phyloP scores from a whole-genome alignment of 2,888 invertebrate species.

The Nudaria mundana region DNA sequence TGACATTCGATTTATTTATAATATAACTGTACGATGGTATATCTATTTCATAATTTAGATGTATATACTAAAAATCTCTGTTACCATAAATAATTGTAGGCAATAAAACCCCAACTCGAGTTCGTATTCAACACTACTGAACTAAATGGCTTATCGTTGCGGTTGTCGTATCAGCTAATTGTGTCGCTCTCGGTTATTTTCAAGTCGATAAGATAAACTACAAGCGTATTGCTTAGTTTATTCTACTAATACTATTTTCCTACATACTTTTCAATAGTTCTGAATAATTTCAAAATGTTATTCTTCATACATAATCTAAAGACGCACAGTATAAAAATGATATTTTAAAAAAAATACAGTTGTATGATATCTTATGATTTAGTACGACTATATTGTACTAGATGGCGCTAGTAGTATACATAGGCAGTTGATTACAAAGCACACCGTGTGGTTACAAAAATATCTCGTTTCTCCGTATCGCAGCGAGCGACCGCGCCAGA shows the following conservation, averaged over 20 bases:
- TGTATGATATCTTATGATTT: neutral
- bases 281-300: too few species aligned
- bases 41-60: neutral
- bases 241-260: too few species aligned
- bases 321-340: too few species aligned
- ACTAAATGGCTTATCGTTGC: slow-evolving; percentile 2
- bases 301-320: too few species aligned
- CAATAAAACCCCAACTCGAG: neutral
- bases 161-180: slow-evolving; percentile 13
- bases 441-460: slow-evolving; percentile 47
- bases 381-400: slow-evolving; percentile 31
- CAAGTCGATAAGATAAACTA: slow-evolving; percentile 30
- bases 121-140: neutral
- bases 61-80: neutral
- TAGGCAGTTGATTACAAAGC: slow-evolving; percentile 15
- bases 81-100: neutral
- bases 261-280: too few species aligned
- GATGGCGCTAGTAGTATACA: slow-evolving; percentile 58
- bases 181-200: slow-evolving; percentile 20
- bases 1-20: too few species aligned
- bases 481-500: slow-evolving; percentile 36
- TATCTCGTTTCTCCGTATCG: slow-evolving; percentile 60
- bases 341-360: too few species aligned
- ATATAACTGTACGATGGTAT: too few species aligned
- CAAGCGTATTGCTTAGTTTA: too few species aligned